These are phyloP conservation scores for Hermaeophaga mercurialis DNA, from an alignment of 2,888 invertebrate genomes.

Conservation along the genomic window DNA sequence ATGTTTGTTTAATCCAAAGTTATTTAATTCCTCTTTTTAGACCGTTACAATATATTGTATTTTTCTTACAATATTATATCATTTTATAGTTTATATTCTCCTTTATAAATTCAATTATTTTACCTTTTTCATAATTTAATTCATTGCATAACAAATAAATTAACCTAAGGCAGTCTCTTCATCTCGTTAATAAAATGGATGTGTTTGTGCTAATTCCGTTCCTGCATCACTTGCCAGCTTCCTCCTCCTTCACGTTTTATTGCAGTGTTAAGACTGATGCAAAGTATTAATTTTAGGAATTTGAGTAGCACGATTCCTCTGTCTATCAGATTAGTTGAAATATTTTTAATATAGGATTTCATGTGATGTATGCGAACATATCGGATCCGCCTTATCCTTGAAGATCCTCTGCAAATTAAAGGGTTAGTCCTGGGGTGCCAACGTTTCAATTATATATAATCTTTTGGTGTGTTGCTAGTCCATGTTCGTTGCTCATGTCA, in stretches of 20 bases:
- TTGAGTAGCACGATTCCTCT: conserved; percentile 14
- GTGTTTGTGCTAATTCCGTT: not conserved
- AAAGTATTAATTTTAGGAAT: conserved; percentile 16
- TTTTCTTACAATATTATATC: too few species aligned
- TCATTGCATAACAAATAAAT: too few species aligned
- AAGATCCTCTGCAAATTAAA: conserved; percentile 20
- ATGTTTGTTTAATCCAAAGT: too few species aligned
- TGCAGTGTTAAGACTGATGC: not conserved
- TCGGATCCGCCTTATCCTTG: conserved; percentile 1
- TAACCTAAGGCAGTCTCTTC: too few species aligned
- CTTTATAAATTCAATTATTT: too few species aligned
- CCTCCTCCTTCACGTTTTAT: not conserved
- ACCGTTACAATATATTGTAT: too few species aligned
- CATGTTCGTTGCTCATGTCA: not conserved
- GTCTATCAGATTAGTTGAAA: conserved; percentile 13
- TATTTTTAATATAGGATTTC: conserved; percentile 17
- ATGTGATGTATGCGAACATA: conserved; percentile 6
- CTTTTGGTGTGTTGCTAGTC: conserved; percentile 9
- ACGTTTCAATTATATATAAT: conserved; percentile 18
- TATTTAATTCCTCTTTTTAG: too few species aligned
- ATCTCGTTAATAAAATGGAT: too few species aligned
- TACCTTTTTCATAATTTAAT: too few species aligned
- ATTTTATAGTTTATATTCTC: too few species aligned
- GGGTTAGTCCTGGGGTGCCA: conserved; percentile 20
- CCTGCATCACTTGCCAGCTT: not conserved